Evolutionary conservation across 2,113 vertebrate species (phyloP).

Genomic region (Dicaeum eximium): DNA sequence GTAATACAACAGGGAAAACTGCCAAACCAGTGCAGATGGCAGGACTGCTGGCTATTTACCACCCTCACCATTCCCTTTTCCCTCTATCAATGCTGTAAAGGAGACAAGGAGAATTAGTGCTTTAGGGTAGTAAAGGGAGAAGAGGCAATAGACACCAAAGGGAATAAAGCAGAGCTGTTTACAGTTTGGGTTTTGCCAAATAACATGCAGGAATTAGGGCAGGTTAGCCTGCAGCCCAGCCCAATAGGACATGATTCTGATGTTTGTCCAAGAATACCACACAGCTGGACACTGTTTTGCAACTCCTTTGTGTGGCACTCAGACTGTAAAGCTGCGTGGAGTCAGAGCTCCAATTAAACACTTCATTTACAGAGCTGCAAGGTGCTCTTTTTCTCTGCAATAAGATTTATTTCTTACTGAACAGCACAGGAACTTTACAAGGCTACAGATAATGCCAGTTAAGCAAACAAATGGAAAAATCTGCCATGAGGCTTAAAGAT

Average conservation of each 20-base stretch:
- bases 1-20: background rate
- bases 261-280: background rate
- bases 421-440: background rate
- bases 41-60: background rate
- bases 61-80: background rate
- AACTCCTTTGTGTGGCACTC: background rate
- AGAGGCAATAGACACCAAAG: background rate
- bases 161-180: background rate
- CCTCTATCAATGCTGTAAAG: background rate
- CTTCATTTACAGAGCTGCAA: background rate
- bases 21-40: background rate
- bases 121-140: background rate
- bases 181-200: background rate
- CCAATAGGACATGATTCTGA: fast-evolving
- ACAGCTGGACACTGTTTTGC: background rate
- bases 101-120: background rate
- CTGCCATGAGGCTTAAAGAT: background rate
- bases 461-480: background rate
- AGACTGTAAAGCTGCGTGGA: background rate
- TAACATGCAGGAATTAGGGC: background rate
- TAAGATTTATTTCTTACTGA: background rate
- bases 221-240: background rate
- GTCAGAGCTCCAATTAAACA: background rate
- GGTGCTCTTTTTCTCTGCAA: background rate
- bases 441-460: background rate